A percentile compares a stretch with the other conserved stretches of the same genome.
Evolutionary conservation across 2,888 invertebrate species (phyloP).

Genomic region (Cantharis rufa): DNA sequence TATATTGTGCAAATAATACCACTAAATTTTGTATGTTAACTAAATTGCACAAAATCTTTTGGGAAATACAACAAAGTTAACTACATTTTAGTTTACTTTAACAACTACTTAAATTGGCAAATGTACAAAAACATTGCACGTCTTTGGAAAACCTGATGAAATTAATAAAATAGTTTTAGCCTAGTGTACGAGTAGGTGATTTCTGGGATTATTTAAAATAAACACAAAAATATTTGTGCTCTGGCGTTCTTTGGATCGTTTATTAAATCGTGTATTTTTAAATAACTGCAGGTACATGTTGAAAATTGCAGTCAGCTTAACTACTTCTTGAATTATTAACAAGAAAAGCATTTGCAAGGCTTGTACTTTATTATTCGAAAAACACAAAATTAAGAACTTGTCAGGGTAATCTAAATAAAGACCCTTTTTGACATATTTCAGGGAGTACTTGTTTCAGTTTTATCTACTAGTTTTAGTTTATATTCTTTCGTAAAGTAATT

Average conservation of each 20-base stretch:
- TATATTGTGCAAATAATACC: constrained; percentile 8
- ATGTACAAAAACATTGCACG: neutral
- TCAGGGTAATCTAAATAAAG: neutral
- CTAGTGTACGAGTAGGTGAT: no score
- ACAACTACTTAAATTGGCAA: neutral
- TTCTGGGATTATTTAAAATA: neutral
- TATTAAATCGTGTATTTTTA: no score
- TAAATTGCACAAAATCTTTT: neutral
- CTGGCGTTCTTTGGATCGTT: no score
- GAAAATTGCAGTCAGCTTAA: neutral
- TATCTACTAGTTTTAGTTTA: neutral
- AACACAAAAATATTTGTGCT: neutral
- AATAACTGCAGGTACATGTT: neutral
- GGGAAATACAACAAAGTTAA: neutral
- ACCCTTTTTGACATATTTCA: neutral
- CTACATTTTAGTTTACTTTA: neutral
- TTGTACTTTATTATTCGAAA: neutral
- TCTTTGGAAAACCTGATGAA: neutral
- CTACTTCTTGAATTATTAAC: neutral
- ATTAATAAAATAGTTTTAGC: neutral
- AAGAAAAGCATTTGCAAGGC: neutral
- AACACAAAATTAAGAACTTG: neutral
- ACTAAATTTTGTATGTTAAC: neutral
- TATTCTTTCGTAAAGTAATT: neutral
- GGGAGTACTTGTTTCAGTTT: neutral